Percentiles rank a stretch among this genome's conserved stretches.
Evolutionary conservation across 2,888 invertebrate species (phyloP).

Genomic region (Trissolcus brochymenae): DNA sequence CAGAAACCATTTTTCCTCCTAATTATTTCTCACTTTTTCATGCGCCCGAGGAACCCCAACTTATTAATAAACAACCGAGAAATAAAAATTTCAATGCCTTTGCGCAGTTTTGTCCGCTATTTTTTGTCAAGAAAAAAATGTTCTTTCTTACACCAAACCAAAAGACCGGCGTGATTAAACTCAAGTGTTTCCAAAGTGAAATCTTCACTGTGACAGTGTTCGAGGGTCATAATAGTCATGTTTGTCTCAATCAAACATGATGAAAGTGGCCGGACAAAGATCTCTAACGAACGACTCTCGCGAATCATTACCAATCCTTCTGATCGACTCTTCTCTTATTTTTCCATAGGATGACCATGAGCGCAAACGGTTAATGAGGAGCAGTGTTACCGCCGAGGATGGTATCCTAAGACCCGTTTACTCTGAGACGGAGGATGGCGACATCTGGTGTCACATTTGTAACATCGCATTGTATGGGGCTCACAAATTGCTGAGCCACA

Average conservation of each 20-base stretch:
- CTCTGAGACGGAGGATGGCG: conserved; percentile 73
- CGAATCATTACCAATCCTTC: conserved; percentile 4
- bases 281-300: neutral
- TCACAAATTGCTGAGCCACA: conserved; percentile 73
- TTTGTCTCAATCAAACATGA: conserved; percentile 7
- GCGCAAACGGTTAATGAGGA: conserved; percentile 74
- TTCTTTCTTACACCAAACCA: too few species aligned
- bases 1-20: too few species aligned
- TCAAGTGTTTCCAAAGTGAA: neutral
- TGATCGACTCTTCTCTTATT: conserved; percentile 11
- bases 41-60: too few species aligned
- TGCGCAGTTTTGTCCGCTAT: too few species aligned
- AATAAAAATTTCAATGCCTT: too few species aligned
- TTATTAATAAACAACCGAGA: too few species aligned
- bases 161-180: too few species aligned
- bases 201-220: conserved; percentile 3
- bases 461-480: conserved; percentile 74
- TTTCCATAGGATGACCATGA: conserved; percentile 73
- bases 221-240: conserved; percentile 7
- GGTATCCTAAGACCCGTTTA: conserved; percentile 74
- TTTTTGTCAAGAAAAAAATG: too few species aligned
- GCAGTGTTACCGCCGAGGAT: conserved; percentile 75
- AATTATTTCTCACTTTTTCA: too few species aligned
- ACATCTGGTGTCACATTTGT: conserved; percentile 76
- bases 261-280: conserved; percentile 6